Base-by-base conservation (phyloP, 2,113 vertebrate genomes). In the Malurus elegans region DNA sequence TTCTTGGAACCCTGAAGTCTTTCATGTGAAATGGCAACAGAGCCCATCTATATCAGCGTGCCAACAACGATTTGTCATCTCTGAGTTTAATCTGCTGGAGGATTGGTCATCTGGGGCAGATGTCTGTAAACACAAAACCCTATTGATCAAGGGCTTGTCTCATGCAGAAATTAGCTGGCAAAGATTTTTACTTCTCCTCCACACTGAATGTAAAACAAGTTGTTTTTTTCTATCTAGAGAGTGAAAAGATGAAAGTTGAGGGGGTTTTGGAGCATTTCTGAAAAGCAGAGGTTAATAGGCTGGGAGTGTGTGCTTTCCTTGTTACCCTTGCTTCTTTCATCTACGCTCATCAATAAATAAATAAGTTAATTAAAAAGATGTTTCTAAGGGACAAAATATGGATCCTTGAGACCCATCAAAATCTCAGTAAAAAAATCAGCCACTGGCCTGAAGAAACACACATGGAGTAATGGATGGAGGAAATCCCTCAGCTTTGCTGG, bases 261-360 rank as follows among this genome's bases (percentile, higher is more conserved):
- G 18, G 21, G 6, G 2, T 6, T 88, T 86, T 61, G n/a, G 38
- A 87, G 40, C 54, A 29, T 88, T 90, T 61, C 34, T 61, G 50
- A 78, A 45, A 28, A 86, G 44, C 51, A 92, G 71, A 73, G 67
- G 91, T 88, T 94, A 92, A 88, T 40, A 71, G 80, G 44, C 80
- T 86, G 67, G 29, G 69, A 80, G 28, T 1, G 3, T 54, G 19
- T 15, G 26, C 73, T 86, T 93, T 90, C 64, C 31, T 60, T 88
- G 66, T 71, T 96, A 70, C 32, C 44, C 51, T 81, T 24, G 48
- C 40, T 84, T 56, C 56, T 80, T 79, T 92, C 88, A 36, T 88
- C 69, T 67, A 17, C n/a, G 29, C 57, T 93, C 91, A 95, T 94
- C 92, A 93, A 93, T 93, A 95, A 96, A 82, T 90, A 96, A 95